These are phyloP conservation scores for Periphyllus acericola DNA, from an alignment of 2,888 invertebrate genomes.

Conservation along the genomic window DNA sequence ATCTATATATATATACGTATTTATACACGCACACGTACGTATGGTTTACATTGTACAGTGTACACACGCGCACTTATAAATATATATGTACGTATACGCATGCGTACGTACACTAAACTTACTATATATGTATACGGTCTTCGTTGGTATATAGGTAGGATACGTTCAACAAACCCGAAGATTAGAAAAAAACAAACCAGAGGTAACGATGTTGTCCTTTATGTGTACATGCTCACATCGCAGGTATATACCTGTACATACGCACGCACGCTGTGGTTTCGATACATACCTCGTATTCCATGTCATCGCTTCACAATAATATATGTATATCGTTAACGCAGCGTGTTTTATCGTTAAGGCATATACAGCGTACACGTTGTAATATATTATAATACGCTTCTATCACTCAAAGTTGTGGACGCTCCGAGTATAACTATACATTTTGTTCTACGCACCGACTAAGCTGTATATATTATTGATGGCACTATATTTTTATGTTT, in stretches of 20 bases:
- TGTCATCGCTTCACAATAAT: not conserved
- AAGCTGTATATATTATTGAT: too few species aligned
- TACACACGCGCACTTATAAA: too few species aligned
- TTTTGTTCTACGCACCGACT: too few species aligned
- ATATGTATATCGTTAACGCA: not conserved
- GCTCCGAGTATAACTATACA: too few species aligned
- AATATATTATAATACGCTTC: not conserved
- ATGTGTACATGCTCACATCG: not conserved
- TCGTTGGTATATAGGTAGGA: not conserved
- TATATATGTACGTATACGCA: conserved; percentile 48
- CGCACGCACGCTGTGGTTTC: conserved; percentile 1
- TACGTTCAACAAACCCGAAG: conserved; percentile 41
- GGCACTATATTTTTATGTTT: too few species aligned
- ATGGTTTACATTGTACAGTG: not conserved
- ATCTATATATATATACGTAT: not conserved
- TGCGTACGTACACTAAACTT: not conserved
- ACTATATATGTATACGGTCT: not conserved
- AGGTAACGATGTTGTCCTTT: not conserved
- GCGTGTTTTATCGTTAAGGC: not conserved
- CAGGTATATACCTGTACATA: not conserved
- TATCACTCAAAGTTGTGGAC: not conserved
- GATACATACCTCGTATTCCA: not conserved
- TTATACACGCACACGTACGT: not conserved
- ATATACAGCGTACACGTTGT: too few species aligned
- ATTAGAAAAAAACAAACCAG: not conserved